Percentiles rank a stretch among this genome's conserved stretches.
These are phyloP conservation scores for Saccopteryx bilineata DNA, from an alignment of 2,113 vertebrate genomes.

Conservation along the genomic window DNA sequence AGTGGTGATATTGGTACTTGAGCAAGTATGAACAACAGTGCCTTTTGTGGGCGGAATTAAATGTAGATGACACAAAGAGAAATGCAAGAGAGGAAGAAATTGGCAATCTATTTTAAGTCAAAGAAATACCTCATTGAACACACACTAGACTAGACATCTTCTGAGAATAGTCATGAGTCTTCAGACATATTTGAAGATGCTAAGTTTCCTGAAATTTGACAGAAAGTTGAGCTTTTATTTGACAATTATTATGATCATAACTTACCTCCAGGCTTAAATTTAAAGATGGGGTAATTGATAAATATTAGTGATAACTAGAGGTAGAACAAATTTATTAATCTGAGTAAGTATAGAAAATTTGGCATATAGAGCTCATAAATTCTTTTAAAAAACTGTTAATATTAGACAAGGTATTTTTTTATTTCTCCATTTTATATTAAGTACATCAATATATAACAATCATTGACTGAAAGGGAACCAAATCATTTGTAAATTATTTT, in stretches of 20 bases:
- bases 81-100: neutral
- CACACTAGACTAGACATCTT: neutral
- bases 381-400: neutral
- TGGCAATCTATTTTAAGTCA: neutral
- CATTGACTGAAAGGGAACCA: neutral
- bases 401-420: neutral
- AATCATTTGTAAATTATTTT: neutral
- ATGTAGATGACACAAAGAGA: neutral
- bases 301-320: slow-evolving; percentile 7
- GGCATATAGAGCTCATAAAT: neutral
- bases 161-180: neutral
- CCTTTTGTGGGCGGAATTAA: neutral
- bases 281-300: slow-evolving; percentile 19
- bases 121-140: neutral
- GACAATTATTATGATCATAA: neutral
- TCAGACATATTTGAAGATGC: slow-evolving; percentile 1
- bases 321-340: neutral
- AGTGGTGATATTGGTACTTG: neutral
- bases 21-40: neutral
- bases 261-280: neutral
- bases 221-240: slow-evolving; percentile 23
- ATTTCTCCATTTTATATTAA: neutral
- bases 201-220: slow-evolving; percentile 15
- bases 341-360: neutral
- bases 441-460: neutral